Percentiles rank a stretch among this genome's conserved stretches.
These are phyloP conservation scores for Dyspetes luteomarginatus DNA, from an alignment of 2,888 invertebrate genomes.

Conservation along the genomic window DNA sequence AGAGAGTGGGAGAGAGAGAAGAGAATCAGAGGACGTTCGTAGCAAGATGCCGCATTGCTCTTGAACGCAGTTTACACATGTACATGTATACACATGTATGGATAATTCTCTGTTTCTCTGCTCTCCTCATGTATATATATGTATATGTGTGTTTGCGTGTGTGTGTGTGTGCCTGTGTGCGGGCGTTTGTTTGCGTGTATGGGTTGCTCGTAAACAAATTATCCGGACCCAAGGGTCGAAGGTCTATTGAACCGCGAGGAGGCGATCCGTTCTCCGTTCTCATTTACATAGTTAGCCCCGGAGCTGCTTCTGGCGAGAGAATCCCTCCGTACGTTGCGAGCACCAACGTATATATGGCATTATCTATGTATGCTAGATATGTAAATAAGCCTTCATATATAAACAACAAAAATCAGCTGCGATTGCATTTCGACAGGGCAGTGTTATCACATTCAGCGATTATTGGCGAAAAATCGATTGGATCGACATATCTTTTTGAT, in stretches of 20 bases:
- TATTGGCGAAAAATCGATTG: too few species aligned
- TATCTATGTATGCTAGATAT: too few species aligned
- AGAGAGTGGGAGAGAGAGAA: conserved; percentile 7
- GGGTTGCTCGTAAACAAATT: conserved; percentile 83
- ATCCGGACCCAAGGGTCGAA: conserved; percentile 83
- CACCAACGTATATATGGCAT: not conserved
- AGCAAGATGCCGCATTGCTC: conserved; percentile 38
- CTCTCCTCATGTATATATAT: conserved; percentile 71
- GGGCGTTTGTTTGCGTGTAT: conserved; percentile 76
- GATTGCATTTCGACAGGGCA: too few species aligned
- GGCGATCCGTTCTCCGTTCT: conserved; percentile 79
- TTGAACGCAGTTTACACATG: conserved; percentile 34
- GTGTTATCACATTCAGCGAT: too few species aligned
- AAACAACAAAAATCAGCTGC: not conserved
- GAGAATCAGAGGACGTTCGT: conserved; percentile 57
- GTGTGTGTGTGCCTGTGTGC: too few species aligned
- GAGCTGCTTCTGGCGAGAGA: conserved; percentile 75
- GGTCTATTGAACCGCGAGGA: conserved; percentile 83
- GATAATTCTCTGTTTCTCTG: conserved; percentile 14
- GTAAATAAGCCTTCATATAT: too few species aligned
- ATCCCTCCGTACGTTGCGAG: conserved; percentile 27
- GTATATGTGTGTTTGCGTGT: conserved; percentile 74
- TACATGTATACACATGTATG: not conserved
- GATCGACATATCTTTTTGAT: too few species aligned
- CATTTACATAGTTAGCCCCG: conserved; percentile 82